Evolutionary conservation across 2,797 vertebrate species (phyloP), one percentile per base, ranked within the genome.

Genomic region (Rhincodon typus): DNA sequence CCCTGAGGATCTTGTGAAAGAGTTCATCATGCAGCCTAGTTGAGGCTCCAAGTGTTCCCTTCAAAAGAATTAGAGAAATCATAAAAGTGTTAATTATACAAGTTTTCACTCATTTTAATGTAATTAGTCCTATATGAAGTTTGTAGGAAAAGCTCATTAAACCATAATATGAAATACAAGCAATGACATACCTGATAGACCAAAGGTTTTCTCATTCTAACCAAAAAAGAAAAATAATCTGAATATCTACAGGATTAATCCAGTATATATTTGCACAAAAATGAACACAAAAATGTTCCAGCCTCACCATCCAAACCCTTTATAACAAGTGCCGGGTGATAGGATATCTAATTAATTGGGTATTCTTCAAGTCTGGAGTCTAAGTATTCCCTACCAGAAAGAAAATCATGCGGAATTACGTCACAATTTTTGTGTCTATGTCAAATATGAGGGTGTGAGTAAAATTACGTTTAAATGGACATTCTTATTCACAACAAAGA

Each of bases 21-120:
- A 99, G 98, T 53, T 98, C 98, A 0, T 99, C 98, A 0, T 99
- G 99, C 30, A 99, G 98, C 96, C 97, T 98, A 50, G 98, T 98
- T 34, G 99, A 99, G 50, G 98, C 98, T 95, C 98, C 97, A 17
- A 99, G 97, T 0, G 98, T 99, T 96, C 98, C 98, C 99, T 99
- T 96, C 50, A 74, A 86, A 96, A 96, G 0, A 67, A 66, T 97
- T 38, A 91, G n/a, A 38, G 34, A 66, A 91, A 66, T 34, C 87
- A 62, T 91, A 69, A 69, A 69, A 19, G 5, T 25, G 34, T 66
- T 91, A 91, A 38, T 38, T 67, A 38, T 91, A 17, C n/a, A 62
- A 38, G 34, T 69, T 93, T 93, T 7, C 90, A 69, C 66, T 67
- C 19, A 67, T 46, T 93, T 93, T 12, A 69, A 93, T 93, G 19